phyloP scores from a whole-genome alignment of 1,140 invertebrate genomes.

The Heliothis virescens region DNA sequence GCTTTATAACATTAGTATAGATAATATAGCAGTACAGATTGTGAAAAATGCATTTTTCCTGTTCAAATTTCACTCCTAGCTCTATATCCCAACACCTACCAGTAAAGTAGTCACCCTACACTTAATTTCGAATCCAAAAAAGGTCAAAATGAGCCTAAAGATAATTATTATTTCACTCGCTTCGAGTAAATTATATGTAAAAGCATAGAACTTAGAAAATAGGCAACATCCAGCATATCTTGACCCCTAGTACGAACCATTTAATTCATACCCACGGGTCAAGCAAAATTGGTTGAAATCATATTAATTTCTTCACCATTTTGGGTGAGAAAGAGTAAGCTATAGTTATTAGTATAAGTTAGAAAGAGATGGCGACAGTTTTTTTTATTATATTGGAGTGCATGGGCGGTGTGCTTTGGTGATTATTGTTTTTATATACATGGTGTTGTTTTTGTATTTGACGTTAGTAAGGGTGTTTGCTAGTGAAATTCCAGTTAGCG shows the following conservation, averaged over 20 bases:
- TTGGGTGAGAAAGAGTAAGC: constrained; percentile 50
- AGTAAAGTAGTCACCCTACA: constrained; percentile 37
- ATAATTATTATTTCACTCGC: constrained; percentile 55
- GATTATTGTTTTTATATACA: constrained; percentile 56
- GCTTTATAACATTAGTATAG: too few relatives aligned
- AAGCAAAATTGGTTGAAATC: constrained; percentile 36
- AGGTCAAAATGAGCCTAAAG: constrained; percentile 39
- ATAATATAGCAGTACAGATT: too few relatives aligned
- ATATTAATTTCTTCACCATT: constrained; percentile 55
- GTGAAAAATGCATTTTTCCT: not conserved
- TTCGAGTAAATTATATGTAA: constrained; percentile 51
- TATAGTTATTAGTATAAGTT: constrained; percentile 49
- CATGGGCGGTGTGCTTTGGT: constrained; percentile 58
- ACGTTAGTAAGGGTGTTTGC: not conserved
- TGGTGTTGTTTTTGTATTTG: constrained; percentile 8
- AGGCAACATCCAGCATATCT: not conserved
- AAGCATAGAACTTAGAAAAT: constrained; percentile 30
- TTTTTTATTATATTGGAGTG: constrained; percentile 53
- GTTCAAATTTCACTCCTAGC: not conserved
- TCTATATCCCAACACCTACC: not conserved
- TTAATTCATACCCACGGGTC: not conserved
- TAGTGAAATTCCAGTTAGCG: constrained; percentile 1
- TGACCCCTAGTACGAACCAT: not conserved
- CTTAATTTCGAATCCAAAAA: constrained; percentile 48
- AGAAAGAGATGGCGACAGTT: constrained; percentile 43